Conservation (phyloP, 92 coral and sea anemone species). For the Meandrina meandrites region DNA sequence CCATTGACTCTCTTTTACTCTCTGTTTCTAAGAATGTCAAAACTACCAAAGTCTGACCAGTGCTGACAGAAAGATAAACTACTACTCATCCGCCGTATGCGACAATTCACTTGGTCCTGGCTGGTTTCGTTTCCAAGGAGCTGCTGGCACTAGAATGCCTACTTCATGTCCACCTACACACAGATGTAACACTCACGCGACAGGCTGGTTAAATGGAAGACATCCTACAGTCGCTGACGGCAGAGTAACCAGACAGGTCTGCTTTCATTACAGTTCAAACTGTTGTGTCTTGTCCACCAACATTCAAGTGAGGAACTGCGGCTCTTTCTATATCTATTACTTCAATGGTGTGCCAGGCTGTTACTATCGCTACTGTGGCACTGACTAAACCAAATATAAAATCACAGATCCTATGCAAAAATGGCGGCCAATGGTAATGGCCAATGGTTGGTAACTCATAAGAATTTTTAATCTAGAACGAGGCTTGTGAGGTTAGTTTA, state of each 20-base stretch:
- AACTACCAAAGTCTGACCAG: background rate
- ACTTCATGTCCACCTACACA: background rate
- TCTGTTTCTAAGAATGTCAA: background rate
- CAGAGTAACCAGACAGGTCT: background rate
- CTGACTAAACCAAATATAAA: too few species aligned
- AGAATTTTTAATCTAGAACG: too few species aligned
- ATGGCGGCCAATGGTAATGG: too few species aligned
- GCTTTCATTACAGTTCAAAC: background rate
- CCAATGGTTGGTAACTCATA: too few species aligned
- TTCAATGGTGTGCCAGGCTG: background rate
- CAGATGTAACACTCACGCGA: background rate
- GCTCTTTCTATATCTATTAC: background rate
- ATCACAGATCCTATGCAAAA: too few species aligned
- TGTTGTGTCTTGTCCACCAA: background rate
- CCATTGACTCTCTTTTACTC: too few species aligned
- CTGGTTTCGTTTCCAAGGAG: background rate
- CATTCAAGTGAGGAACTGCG: conserved; percentile 8
- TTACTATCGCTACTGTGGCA: background rate
- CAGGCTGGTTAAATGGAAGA: background rate
- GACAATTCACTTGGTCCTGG: background rate
- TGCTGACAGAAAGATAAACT: background rate
- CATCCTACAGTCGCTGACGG: conserved; percentile 4
- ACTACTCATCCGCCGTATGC: background rate
- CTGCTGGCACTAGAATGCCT: background rate
- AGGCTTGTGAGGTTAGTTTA: too few species aligned